Conservation (phyloP, 64 coral and sea anemone genomes). For the Montipora sp. region DNA sequence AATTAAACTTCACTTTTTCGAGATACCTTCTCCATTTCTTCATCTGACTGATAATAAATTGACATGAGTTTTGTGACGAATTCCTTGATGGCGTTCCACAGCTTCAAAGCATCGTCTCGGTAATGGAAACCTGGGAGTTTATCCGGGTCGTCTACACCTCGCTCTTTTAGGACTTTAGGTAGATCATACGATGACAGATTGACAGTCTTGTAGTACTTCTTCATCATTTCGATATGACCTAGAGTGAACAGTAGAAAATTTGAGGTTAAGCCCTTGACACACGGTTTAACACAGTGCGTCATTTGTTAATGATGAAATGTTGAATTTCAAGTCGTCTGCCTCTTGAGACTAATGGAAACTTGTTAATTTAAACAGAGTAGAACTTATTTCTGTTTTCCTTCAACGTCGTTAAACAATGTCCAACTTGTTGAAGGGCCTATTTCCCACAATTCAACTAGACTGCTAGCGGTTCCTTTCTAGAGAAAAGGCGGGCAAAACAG, state of each 20-base stretch:
- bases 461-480: too few species aligned
- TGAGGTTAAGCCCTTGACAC: not conserved
- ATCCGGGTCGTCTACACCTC: slow-evolving; percentile 67
- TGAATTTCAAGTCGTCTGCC: too few species aligned
- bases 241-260: not conserved
- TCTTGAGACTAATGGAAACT: too few species aligned
- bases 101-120: slow-evolving; percentile 81
- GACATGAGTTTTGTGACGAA: slow-evolving; percentile 58
- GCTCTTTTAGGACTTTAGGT: slow-evolving; percentile 64
- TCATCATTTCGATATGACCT: slow-evolving; percentile 82
- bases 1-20: not conserved
- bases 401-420: too few species aligned
- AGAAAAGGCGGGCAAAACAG: too few species aligned
- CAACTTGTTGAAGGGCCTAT: too few species aligned
- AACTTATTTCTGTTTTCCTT: too few species aligned
- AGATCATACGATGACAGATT: slow-evolving; percentile 77
- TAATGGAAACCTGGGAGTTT: slow-evolving; percentile 87
- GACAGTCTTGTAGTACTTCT: slow-evolving; percentile 78
- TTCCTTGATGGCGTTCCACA: slow-evolving; percentile 71
- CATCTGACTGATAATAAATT: slow-evolving; percentile 66
- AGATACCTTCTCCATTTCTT: slow-evolving; percentile 41
- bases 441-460: too few species aligned
- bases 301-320: too few species aligned
- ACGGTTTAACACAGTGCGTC: too few species aligned
- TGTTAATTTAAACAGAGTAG: too few species aligned